Evolutionary conservation across 2,797 vertebrate species (phyloP), one percentile per base, ranked within the genome.

Genomic region (Botia kubotai): DNA sequence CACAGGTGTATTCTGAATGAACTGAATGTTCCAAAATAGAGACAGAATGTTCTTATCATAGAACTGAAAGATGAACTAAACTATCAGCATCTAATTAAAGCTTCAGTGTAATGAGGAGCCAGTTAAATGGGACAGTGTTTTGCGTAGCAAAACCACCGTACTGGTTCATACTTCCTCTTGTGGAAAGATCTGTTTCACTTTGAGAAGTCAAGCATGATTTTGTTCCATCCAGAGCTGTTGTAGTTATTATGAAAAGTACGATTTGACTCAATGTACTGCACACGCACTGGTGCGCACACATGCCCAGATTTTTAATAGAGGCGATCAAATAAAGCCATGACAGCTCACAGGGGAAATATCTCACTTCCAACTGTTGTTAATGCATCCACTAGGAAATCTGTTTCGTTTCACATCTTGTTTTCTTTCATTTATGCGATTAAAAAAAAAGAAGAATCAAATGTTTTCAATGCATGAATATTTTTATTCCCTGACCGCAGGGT

Each of bases 401-500:
- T 21, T 21, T 33, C 6, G 26, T 50, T 26, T 39, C 48, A 4
- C 23, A 6, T 50, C 14, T 50, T 1, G 6, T 39, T 72, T 72
- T 3, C 8, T 3, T 29, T 63, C 5, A 12, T n/a, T 66, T 52
- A 36, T 39, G 3, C 2, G 48, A 50, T 16, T 70, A 2, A 52
- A 58, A 26, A 17, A 23, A 50, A 3, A 23, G 26, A 62, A 62
- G 10, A 62, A 62, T 16, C 62, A 60, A 11, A 0, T 84, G 86
- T 88, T 82, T 79, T 81, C 72, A 80, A 81, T 83, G 71, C 0
- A 19, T 52, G 26, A 83, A 85, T 90, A 89, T 91, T 90, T 92
- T 90, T 90, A 89, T 66, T 90, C 57, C 72, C 33, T 84, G 60
- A 82, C 71, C 62, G 48, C 33, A 62, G 29, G 29, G 67, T 23